Conservation (phyloP, 1,140 invertebrate genomes). For the Anastrepha obliqua region DNA sequence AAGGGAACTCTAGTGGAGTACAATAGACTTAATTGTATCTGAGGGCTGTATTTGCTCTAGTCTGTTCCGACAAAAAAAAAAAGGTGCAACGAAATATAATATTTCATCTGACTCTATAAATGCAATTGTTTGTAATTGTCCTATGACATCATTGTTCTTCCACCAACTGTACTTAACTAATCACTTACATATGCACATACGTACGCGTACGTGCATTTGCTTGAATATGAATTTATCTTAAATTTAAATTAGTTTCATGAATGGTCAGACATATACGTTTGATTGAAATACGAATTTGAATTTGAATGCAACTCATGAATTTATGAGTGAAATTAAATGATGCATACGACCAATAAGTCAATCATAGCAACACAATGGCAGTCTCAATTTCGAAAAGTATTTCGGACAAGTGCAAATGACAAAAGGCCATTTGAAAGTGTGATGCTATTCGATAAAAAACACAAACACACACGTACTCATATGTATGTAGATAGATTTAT, state of each 20-base stretch:
- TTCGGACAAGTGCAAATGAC: slow-evolving; percentile 9
- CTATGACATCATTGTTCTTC: no score
- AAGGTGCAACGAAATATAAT: no score
- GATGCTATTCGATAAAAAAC: not conserved
- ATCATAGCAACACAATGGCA: slow-evolving; percentile 24
- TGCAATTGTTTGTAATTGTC: no score
- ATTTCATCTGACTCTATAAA: no score
- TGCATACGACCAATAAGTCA: slow-evolving; percentile 47
- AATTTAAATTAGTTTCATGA: slow-evolving; percentile 42
- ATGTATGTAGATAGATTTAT: not conserved
- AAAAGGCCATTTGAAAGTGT: not conserved
- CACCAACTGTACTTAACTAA: no score
- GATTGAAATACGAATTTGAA: not conserved
- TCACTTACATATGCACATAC: not conserved
- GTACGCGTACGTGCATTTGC: not conserved
- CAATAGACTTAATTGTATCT: no score
- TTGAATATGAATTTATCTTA: slow-evolving; percentile 40
- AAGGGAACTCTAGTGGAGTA: no score
- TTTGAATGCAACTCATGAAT: slow-evolving; percentile 22
- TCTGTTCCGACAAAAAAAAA: no score
- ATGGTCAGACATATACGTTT: slow-evolving; percentile 36
- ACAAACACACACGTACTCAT: not conserved
- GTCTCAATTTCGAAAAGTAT: slow-evolving; percentile 14
- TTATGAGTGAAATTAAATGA: slow-evolving; percentile 50
- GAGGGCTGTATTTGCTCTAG: no score